A percentile compares a stretch with the other conserved stretches of the same genome.
phyloP scores from a whole-genome alignment of 2,888 invertebrate species.

The Agonopterix heracliana region DNA sequence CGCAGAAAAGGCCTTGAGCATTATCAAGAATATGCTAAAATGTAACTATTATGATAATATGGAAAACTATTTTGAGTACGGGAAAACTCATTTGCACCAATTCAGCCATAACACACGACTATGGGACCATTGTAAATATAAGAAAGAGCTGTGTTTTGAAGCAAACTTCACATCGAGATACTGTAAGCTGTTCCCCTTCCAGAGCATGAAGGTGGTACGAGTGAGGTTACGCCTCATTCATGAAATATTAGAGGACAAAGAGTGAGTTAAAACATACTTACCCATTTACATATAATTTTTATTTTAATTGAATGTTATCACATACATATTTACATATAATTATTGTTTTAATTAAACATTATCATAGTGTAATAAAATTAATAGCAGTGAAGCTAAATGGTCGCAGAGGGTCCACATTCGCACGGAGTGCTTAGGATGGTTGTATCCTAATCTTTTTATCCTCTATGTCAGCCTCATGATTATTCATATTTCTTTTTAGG shows the following conservation, averaged over 20 bases:
- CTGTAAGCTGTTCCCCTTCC: constrained; percentile 91
- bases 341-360: too few relatives aligned
- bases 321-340: too few relatives aligned
- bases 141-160: constrained; percentile 67
- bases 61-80: constrained; percentile 86
- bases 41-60: constrained; percentile 87
- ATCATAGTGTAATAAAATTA: too few relatives aligned
- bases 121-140: constrained; percentile 86
- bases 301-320: too few relatives aligned
- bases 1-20: constrained; percentile 79
- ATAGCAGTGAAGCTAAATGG: too few relatives aligned
- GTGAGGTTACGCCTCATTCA: constrained; percentile 84
- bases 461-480: too few relatives aligned
- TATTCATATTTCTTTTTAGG: too few relatives aligned
- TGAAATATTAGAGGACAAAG: constrained; percentile 81
- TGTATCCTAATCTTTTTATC: too few relatives aligned
- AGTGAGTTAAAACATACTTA: constrained; percentile 67
- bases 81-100: constrained; percentile 84
- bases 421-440: too few relatives aligned
- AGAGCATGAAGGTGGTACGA: constrained; percentile 91
- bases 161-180: constrained; percentile 82
- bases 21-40: constrained; percentile 82
- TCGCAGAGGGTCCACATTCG: too few relatives aligned
- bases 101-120: constrained; percentile 90
- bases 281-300: not conserved